Conservation (phyloP, 2,888 invertebrate genomes). For the Vannuccia rotundouncinata region DNA sequence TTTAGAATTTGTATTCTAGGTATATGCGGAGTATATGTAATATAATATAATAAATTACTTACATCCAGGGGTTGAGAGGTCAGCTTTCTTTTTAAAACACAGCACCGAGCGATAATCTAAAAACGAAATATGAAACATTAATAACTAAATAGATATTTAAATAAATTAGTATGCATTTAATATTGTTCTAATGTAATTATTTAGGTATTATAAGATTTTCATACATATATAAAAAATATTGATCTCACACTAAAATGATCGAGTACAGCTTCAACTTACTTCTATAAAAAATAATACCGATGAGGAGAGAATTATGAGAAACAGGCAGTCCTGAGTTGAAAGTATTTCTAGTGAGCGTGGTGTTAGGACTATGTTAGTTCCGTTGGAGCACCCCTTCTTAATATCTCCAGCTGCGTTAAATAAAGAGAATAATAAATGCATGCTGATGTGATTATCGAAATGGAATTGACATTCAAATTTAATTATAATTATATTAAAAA, state of each 20-base stretch:
- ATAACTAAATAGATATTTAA: too few relatives aligned
- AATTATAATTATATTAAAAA: too few relatives aligned
- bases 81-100: slow-evolving; percentile 7
- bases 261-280: background rate
- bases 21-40: background rate
- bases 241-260: too few relatives aligned
- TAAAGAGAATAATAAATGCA: too few relatives aligned
- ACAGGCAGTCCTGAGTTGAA: slow-evolving; percentile 2
- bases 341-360: background rate
- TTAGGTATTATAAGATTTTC: too few relatives aligned
- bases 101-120: background rate
- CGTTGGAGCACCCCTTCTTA: background rate
- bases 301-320: background rate
- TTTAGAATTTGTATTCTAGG: background rate
- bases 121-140: too few relatives aligned
- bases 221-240: too few relatives aligned
- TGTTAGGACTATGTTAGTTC: background rate
- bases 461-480: too few relatives aligned
- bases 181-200: too few relatives aligned
- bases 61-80: background rate
- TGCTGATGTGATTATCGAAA: too few relatives aligned
- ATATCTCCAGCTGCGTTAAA: too few relatives aligned
- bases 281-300: background rate
- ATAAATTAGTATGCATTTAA: too few relatives aligned
- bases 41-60: background rate